Base-by-base conservation (phyloP, 2,888 invertebrate genomes). In the Pollenia angustigena region DNA sequence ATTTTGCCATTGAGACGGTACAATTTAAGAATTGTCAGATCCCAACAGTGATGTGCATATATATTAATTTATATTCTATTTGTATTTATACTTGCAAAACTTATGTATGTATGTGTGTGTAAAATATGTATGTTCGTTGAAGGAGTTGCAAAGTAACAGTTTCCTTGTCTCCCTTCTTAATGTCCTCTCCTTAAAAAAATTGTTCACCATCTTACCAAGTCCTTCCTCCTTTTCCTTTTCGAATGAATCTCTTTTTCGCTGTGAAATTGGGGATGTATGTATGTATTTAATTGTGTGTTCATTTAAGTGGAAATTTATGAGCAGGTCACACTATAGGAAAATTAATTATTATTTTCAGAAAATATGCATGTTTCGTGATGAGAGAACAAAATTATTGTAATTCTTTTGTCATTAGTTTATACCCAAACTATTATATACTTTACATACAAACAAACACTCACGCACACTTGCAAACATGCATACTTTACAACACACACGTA, bases 251-350 rank as follows among this genome's bases (percentile, higher is more conserved):
- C 46, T 46, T 54, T 44, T 16, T 10, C 18, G 11, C 14, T n/a
- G 42, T 40, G 11, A 1, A 16, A 56, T 66, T 54, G 50, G 54
- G 48, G 32, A 50, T 40, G 12, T 32, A 32, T 40, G 12, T 32
- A 32, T 32, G 32, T 68, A 40, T 58, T 58, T 50, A 52, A 72
- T 64, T 66, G 44, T 81, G 64, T 66, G 78, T 83, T 83, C 71
- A 78, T 78, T 83, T 79, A 72, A 78, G 62, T 40, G 23, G 80
- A 83, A 83, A 86, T 86, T 86, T 86, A 86, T 83, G 83, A 83
- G 56, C 83, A 83, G 86, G 86, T 83, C 80, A 60, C 75, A 81
- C 69, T 80, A 80, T 40, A 52, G 52, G 18, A 76, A 86, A 83
- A 83, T 86, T 86, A 86, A 83, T 86, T 86, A 86, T 86, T 81